Evolutionary conservation across 2,797 vertebrate species (phyloP).

Genomic region (Crocodylus rhombifer): DNA sequence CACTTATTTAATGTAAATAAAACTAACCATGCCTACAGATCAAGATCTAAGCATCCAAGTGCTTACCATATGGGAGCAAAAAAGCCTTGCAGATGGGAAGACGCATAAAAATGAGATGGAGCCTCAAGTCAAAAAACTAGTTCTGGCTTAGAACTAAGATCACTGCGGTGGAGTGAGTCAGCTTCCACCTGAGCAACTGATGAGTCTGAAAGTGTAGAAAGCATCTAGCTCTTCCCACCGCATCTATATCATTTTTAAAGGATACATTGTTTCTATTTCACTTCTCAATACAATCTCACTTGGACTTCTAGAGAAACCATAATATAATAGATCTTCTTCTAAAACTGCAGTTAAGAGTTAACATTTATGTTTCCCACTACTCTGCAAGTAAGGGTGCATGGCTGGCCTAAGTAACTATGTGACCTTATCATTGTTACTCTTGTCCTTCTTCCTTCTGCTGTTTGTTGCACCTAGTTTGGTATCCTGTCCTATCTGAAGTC

Average conservation of each 20-base stretch:
- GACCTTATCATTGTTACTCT: background rate
- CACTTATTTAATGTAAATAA: background rate
- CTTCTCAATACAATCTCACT: background rate
- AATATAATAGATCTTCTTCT: background rate
- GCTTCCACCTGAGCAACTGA: background rate
- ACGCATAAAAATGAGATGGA: background rate
- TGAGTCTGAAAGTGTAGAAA: background rate
- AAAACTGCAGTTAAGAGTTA: background rate
- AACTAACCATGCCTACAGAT: background rate
- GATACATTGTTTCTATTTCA: background rate
- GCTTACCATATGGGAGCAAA: background rate
- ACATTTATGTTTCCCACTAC: too few species aligned
- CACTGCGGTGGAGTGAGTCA: background rate
- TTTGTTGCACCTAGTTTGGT: background rate
- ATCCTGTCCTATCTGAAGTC: background rate
- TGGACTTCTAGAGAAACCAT: background rate
- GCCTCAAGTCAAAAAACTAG: background rate
- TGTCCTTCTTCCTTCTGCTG: background rate
- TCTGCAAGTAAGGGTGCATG: too few species aligned
- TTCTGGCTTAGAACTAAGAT: background rate
- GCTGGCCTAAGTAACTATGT: background rate
- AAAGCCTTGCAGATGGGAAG: too few species aligned
- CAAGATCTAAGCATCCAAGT: background rate
- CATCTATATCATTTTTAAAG: background rate
- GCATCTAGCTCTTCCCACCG: background rate